Evolutionary conservation across 2,797 vertebrate species (phyloP).

Genomic region (Muraenolepis orangiensis): DNA sequence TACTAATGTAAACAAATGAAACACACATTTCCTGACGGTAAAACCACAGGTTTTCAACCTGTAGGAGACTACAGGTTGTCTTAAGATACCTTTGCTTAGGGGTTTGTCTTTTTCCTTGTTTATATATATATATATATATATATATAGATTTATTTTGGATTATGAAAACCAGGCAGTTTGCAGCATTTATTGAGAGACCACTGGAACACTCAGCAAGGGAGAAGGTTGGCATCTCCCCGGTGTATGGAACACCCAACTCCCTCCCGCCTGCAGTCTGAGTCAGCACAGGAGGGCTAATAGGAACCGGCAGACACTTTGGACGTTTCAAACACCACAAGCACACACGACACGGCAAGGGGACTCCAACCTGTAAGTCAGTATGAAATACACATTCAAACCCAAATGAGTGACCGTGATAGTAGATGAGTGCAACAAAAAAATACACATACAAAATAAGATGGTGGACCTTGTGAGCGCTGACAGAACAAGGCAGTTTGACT

Average conservation of each 20-base stretch:
- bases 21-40: conserved; percentile 79
- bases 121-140: too few species aligned
- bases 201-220: conserved; percentile 53
- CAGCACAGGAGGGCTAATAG: conserved; percentile 16
- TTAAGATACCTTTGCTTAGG: conserved; percentile 70
- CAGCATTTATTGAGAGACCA: conserved; percentile 82
- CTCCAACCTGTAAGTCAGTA: background rate
- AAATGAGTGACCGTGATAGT: conserved; percentile 13
- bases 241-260: conserved; percentile 31
- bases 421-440: background rate
- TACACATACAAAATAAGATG: conserved; percentile 6
- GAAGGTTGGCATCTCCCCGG: conserved; percentile 38
- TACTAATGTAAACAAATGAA: conserved; percentile 99
- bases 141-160: conserved; percentile 66
- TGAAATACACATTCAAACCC: background rate
- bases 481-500: conserved; percentile 27
- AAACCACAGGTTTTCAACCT: too few species aligned
- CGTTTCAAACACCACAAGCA: conserved; percentile 21
- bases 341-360: conserved; percentile 9
- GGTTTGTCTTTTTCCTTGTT: conserved; percentile 52
- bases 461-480: conserved; percentile 10
- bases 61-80: conserved; percentile 71
- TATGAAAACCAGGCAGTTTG: conserved; percentile 83
- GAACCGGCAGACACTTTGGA: conserved; percentile 44
- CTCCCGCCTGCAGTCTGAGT: conserved; percentile 26